Evolutionary conservation across 53 echinoderm and acorn worm species (phyloP).

Genomic region (Echinarachnius parma): DNA sequence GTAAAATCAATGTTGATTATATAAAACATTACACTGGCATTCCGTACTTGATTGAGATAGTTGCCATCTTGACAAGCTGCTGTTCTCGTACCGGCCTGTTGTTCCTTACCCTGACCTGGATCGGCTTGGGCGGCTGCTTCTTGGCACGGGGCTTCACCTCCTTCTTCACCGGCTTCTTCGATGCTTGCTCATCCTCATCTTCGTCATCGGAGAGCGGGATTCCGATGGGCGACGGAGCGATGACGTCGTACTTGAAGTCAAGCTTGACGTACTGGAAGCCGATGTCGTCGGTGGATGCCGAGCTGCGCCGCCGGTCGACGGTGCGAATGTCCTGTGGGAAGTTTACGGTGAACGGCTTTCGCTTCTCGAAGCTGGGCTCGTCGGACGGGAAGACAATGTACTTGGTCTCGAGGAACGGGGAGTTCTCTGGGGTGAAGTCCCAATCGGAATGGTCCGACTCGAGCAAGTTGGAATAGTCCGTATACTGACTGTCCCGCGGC

Average conservation of each 20-base stretch:
- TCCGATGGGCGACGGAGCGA: slow-evolving; percentile 39
- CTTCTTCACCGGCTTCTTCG: slow-evolving; percentile 18
- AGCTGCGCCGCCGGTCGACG: slow-evolving; percentile 40
- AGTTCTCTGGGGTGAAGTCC: slow-evolving; percentile 54
- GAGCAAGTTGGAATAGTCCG: not conserved
- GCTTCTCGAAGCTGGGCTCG: slow-evolving; percentile 29
- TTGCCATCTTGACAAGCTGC: slow-evolving; percentile 38
- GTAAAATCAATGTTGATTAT: no score
- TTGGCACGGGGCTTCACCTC: slow-evolving; percentile 34
- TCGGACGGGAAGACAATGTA: slow-evolving; percentile 71
- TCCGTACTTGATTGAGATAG: slow-evolving; percentile 41
- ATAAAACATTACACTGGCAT: slow-evolving; percentile 27
- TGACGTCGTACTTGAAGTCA: slow-evolving; percentile 37
- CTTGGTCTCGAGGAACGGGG: slow-evolving; percentile 67
- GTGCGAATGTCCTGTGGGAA: slow-evolving; percentile 33
- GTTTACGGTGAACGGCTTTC: slow-evolving; percentile 33
- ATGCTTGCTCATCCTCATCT: slow-evolving; percentile 1
- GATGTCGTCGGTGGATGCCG: slow-evolving; percentile 30
- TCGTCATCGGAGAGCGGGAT: slow-evolving; percentile 26
- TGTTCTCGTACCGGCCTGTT: slow-evolving; percentile 28
- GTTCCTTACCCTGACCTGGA: slow-evolving; percentile 36
- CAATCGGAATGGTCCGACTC: slow-evolving; percentile 25
- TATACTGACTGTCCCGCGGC: slow-evolving; percentile 36
- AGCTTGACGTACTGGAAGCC: slow-evolving; percentile 36
- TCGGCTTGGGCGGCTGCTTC: slow-evolving; percentile 40